Evolutionary conservation across 2,113 vertebrate genomes (phyloP).

Genomic region (Corapipo altera): DNA sequence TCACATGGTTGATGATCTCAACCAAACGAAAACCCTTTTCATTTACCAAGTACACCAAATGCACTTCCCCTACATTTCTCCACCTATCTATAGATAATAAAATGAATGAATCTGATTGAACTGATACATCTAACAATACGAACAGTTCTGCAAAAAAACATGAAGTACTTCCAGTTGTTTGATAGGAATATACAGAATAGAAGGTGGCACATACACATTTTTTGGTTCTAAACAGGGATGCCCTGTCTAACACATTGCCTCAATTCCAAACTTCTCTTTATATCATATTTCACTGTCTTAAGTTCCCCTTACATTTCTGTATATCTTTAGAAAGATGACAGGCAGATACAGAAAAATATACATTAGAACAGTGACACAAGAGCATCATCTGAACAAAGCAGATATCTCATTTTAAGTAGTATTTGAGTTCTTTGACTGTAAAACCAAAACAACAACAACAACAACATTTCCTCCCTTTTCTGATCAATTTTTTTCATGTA

Average conservation of each 20-base stretch:
- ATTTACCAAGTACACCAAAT: background rate
- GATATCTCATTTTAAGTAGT: background rate
- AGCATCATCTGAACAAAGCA: background rate
- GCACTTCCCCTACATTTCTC: background rate
- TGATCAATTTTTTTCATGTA: background rate
- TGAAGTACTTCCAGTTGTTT: background rate
- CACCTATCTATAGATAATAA: background rate
- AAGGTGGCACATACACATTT: background rate
- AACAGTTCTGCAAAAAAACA: background rate
- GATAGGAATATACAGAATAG: background rate
- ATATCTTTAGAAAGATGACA: conserved; percentile 11
- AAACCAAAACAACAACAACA: background rate
- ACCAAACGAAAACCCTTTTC: background rate
- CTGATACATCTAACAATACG: background rate
- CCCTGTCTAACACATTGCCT: background rate
- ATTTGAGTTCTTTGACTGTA: background rate
- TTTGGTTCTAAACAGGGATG: background rate
- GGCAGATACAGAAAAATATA: conserved; percentile 16
- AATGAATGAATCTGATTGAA: background rate
- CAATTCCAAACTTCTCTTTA: background rate
- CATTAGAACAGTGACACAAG: background rate
- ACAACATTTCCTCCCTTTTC: background rate
- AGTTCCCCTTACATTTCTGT: background rate
- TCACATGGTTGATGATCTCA: background rate
- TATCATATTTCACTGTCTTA: background rate